A percentile compares a stretch with the other conserved stretches of the same genome.
Conservation (phyloP, 2,797 vertebrate species). For the Dipus sagitta region DNA sequence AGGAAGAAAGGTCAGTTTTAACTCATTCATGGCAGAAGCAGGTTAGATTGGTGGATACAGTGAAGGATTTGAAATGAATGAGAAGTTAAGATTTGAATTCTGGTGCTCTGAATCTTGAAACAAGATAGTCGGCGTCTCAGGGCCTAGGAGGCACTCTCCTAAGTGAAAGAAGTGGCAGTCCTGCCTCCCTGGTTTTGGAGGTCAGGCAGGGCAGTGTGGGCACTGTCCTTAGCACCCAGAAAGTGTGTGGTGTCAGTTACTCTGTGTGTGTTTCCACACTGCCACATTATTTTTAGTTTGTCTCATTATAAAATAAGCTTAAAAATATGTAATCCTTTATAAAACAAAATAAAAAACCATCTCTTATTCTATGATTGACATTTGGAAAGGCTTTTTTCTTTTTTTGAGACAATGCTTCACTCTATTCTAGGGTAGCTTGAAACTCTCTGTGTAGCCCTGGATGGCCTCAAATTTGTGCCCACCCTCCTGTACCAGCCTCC, state of each 20-base stretch:
- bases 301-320: neutral
- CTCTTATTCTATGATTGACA: too few relatives aligned
- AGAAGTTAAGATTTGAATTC: conserved; percentile 10
- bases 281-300: neutral
- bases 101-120: conserved; percentile 35
- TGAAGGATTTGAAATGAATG: neutral
- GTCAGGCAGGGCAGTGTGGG: neutral
- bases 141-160: neutral
- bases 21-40: neutral
- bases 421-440: too few relatives aligned
- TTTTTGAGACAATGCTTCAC: too few relatives aligned
- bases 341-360: neutral
- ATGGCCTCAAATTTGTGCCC: too few relatives aligned
- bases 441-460: too few relatives aligned
- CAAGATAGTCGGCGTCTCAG: too few relatives aligned
- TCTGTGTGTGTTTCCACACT: neutral
- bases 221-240: neutral
- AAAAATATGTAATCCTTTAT: neutral
- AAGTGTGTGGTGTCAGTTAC: neutral
- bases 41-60: neutral
- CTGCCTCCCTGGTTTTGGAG: neutral
- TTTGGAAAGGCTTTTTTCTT: too few relatives aligned
- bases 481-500: too few relatives aligned
- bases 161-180: neutral
- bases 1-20: neutral